Base-by-base conservation (phyloP, 2,797 vertebrate species). In the Acestrorhynchus altus region DNA sequence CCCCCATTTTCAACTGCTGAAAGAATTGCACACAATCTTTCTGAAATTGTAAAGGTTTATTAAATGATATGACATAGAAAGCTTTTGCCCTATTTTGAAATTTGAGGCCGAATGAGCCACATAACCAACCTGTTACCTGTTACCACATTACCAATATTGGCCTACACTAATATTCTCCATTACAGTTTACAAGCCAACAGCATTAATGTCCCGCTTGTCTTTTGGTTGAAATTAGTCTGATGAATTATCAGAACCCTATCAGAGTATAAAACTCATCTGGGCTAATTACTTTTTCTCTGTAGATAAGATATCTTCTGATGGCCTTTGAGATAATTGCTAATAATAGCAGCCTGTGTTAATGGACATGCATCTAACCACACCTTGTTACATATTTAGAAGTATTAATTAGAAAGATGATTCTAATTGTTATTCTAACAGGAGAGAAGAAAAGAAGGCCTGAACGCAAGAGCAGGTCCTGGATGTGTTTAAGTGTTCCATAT, bases 21-120 rank as follows among this genome's bases (percentile, higher is more conserved):
- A 11, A 20, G 2, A 54, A 51, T 15, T 18, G 51, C 20, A 2
- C 9, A 52, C 10, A 18, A 0, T 52, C 9, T 8, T 52, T 20
- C 7, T 52, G n/a, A 52, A 52, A 52, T 4, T 51, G n/a, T 22
- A 20, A n/a, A n/a, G n/a, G n/a, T n/a, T n/a, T n/a, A n/a, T n/a
- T n/a, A n/a, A n/a, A n/a, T n/a, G n/a, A n/a, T n/a, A n/a, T n/a
- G n/a, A n/a, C n/a, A n/a, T n/a, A n/a, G 2, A 35, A 35, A 35
- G 2, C 2, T 26, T 26, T 57, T 57, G 54, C 10, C 10, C 10
- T 57, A 28, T 57, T 57, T 28, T 0, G 13, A 57, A 57, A 28
- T 57, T 12, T 56, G 20, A 24, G 10, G 11, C 4, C 1, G 22
- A 56, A 56, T 26, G 75, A 86, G 51, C 51, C 9, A 24, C n/a